These are phyloP conservation scores for Tuta absoluta DNA, from an alignment of 2,888 invertebrate species.

Conservation along the genomic window DNA sequence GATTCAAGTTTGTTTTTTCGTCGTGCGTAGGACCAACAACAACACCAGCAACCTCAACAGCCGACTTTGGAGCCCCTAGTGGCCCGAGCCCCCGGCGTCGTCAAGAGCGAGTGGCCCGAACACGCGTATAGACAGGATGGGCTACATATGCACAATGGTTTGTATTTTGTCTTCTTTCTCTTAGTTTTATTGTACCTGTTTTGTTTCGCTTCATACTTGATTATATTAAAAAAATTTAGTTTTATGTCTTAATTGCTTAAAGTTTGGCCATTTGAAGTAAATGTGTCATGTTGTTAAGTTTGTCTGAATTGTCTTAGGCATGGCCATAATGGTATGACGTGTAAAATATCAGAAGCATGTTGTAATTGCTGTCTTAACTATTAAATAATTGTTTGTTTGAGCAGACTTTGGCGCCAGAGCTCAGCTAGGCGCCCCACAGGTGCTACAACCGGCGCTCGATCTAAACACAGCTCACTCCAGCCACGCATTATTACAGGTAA, in stretches of 20 bases:
- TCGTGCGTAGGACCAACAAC: not conserved
- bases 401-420: constrained; percentile 56
- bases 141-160: constrained; percentile 72
- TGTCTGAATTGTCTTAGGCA: no score
- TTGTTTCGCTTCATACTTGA: no score
- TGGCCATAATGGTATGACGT: no score
- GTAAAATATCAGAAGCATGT: no score
- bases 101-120: constrained; percentile 75
- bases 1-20: no score
- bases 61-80: constrained; percentile 52
- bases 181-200: no score
- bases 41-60: constrained; percentile 49
- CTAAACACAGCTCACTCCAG: constrained; percentile 66
- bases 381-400: constrained; percentile 31
- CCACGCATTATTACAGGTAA: constrained; percentile 66
- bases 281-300: no score
- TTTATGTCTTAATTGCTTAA: no score
- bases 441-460: constrained; percentile 61
- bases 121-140: constrained; percentile 65
- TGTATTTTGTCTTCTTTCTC: constrained; percentile 29
- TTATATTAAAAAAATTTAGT: no score
- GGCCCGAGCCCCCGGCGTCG: constrained; percentile 49
- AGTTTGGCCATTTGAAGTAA: no score
- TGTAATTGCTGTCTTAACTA: no score
- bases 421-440: constrained; percentile 49